Evolutionary conservation across 2,113 vertebrate species (phyloP), one percentile per base, ranked within the genome.

Genomic region (Oncorhynchus masou): DNA sequence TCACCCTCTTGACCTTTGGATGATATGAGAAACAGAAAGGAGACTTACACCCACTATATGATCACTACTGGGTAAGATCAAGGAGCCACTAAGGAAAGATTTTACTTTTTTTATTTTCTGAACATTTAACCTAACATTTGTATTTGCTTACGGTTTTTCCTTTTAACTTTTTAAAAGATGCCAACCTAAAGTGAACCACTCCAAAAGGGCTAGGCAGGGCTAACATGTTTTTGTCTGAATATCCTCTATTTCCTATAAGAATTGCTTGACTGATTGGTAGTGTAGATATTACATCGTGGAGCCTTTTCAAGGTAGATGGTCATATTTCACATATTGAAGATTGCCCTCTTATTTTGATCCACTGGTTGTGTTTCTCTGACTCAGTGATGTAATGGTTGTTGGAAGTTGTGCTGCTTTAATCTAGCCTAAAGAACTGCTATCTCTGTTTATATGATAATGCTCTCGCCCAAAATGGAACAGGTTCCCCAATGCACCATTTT

Each of bases 171-270:
- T 76, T 75, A 73, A 48, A 77, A 57, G 62, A 83, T 69, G n/a
- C 81, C 39, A 45, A 45, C 73, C 73, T 84, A 76, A 74, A 25
- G 45, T 48, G 67, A 79, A 86, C 74, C 83, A 83, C 83, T 84
- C 73, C 6, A 1, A 68, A 60, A 73, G 12, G 65, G 75, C 76
- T 88, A 90, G 83, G 88, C 88, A 87, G 5, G 69, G 74, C 76
- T 24, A 71, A 13, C 25, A 62, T 83, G 80, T 85, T 77, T 45
- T 45, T 45, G 39, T 45, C 39, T 83, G 82, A 84, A 71, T 84
- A 79, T 86, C 64, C 39, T 87, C 76, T 71, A 82, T 75, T 85
- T 73, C 76, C 29, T 76, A 81, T 89, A 64, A 45, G 9, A 45
- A 77, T 74, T 79, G 67, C 76, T 74, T 6, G 70, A 45, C 39